phyloP scores from a whole-genome alignment of 2,113 vertebrate species.

The Paratilapia polleni region DNA sequence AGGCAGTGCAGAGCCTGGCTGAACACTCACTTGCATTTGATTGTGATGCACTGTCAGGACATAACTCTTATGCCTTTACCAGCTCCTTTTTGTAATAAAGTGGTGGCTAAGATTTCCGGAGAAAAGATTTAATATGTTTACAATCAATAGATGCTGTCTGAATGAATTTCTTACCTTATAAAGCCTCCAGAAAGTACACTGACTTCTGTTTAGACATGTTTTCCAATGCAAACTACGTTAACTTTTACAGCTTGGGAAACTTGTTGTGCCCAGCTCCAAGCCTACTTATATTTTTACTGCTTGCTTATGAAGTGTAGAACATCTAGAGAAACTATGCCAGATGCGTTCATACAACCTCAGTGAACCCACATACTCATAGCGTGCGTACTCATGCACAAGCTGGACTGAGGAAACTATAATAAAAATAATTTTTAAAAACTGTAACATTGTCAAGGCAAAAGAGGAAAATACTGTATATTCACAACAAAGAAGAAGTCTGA shows the following conservation, averaged over 20 bases:
- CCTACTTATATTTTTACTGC: neutral
- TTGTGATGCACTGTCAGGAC: constrained; percentile 12
- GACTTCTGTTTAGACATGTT: neutral
- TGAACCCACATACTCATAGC: neutral
- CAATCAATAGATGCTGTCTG: constrained; percentile 1
- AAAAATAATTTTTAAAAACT: neutral
- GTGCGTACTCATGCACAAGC: neutral
- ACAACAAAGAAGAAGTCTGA: neutral
- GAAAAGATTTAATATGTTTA: constrained; percentile 15
- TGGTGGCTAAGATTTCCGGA: constrained; percentile 9
- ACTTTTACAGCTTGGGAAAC: neutral
- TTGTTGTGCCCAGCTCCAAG: neutral
- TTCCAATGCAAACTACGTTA: constrained; percentile 23
- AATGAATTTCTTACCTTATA: constrained; percentile 27
- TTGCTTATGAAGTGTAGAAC: neutral
- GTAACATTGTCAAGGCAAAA: neutral
- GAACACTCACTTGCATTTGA: constrained; percentile 7
- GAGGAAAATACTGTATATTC: neutral
- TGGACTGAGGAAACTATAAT: neutral
- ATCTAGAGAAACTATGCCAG: neutral
- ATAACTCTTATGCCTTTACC: constrained; percentile 15
- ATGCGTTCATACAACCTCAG: neutral
- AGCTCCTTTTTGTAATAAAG: constrained; percentile 13
- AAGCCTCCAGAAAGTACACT: neutral
- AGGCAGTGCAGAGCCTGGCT: neutral